A percentile compares a stretch with the other conserved stretches of the same genome.
phyloP scores from a whole-genome alignment of 2,888 invertebrate genomes.

The Chesias legatella region DNA sequence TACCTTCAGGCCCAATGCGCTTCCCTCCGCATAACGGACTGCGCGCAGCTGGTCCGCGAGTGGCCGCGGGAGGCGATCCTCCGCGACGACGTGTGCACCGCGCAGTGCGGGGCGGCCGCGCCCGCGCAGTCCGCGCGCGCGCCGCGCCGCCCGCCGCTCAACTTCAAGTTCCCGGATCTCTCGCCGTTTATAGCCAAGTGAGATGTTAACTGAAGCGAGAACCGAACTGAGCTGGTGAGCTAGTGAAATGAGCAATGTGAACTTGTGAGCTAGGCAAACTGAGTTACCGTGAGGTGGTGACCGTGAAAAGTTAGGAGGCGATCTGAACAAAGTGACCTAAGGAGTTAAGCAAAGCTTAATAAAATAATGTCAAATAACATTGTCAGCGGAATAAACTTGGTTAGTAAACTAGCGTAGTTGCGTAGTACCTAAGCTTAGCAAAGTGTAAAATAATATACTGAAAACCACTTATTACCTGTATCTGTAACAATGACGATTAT shows the following conservation, averaged over 20 bases:
- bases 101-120: constrained; percentile 90
- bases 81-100: constrained; percentile 93
- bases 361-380: too few species aligned
- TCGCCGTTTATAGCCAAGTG: constrained; percentile 84
- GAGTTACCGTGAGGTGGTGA: constrained; percentile 15
- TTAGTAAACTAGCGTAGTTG: too few species aligned
- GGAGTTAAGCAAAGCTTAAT: too few species aligned
- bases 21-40: constrained; percentile 92
- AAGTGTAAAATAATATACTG: too few species aligned
- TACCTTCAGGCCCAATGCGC: constrained; percentile 92
- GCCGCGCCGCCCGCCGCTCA: constrained; percentile 71
- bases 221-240: too few species aligned
- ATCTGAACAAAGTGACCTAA: constrained; percentile 26
- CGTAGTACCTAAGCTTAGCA: too few species aligned
- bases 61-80: constrained; percentile 91
- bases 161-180: constrained; percentile 89
- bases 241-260: constrained; percentile 8
- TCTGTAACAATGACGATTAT: too few species aligned
- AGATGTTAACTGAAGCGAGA: too few species aligned
- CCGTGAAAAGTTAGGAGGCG: too few species aligned
- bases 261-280: neutral
- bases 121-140: constrained; percentile 43
- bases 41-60: constrained; percentile 89
- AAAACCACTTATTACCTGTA: too few species aligned
- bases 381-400: too few species aligned